Evolutionary conservation across 2,797 vertebrate genomes (phyloP), one percentile per base, ranked within the genome.

Genomic region (Cirrhinus molitorella): DNA sequence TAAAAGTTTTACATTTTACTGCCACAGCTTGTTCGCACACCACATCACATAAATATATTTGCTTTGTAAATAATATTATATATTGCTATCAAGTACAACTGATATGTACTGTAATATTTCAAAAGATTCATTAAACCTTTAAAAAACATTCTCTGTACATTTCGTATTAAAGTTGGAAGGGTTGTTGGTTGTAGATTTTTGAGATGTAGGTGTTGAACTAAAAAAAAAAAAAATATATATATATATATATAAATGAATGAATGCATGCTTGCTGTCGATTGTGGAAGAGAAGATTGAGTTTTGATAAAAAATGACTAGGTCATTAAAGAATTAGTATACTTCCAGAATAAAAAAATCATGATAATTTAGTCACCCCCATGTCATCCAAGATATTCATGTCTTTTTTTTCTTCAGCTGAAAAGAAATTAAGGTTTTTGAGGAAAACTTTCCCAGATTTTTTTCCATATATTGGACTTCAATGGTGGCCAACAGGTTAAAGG

Each of bases 41-140:
- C 34, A 66, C 17, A 47, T 40, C 70, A 74, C 23, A 71, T 14
- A 45, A 7, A 73, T n/a, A 43, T 59, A 34, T 79, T 65, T 79
- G 28, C 13, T 81, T 79, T 89, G 89, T 88, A 87, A 87, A 88
- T 88, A 87, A 55, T 74, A 55, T 75, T 13, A 57, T 74, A 65
- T 75, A 40, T 76, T 87, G 49, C 51, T 71, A 43, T 84, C 37
- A 65, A 28, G 72, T 51, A 71, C 70, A 65, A 79, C 74, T 71
- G 57, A 78, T 65, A 73, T 80, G 5, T 34, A 34, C 61, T 65
- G 55, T 79, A 2, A 9, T 63, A 57, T 85, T 75, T 74, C 5
- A 73, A 81, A 80, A 21, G 9, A 65, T n/a, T 67, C 12, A 84
- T 81, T 85, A 84, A 86, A 86, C 25, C 13, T 37, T 86, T 16